Base-by-base conservation (phyloP, 1,140 invertebrate genomes). In the Zaprionus lachaisei region DNA sequence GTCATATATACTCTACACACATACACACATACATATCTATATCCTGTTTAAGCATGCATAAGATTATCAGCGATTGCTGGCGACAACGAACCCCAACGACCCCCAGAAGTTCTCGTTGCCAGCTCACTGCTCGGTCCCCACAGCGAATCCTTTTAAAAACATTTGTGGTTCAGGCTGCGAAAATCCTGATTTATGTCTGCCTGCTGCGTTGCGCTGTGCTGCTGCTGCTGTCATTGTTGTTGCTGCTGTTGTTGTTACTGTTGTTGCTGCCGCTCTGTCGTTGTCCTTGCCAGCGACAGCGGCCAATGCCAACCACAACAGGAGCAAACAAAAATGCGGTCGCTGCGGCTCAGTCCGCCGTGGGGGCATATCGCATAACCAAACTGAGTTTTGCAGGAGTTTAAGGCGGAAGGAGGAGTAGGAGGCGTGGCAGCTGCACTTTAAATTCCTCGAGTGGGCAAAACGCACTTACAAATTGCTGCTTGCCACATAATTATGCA, bases 101-200 rank as follows among this genome's bases (percentile, higher is more conserved):
- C 80, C 61, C 64, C 66, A 83, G 31, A 24, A 58, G 12, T 26
- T 24, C 2, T 51, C 47, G 14, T 7, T 44, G 24, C 0, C 24
- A 5, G 24, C 24, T 4, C 24, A 24, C 4, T 24, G 24, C 44
- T 61, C 49, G 49, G 58, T 51, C 62, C 80, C 54, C 72, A 74
- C 75, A 66, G 76, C 62, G 84, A 89, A 89, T 89, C 84, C 84
- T 89, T 89, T 89, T 84, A 89, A 89, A 89, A 90, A 90, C 84
- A 89, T 90, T 89, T 89, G 84, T 90, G 84, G 84, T 71, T 79
- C 73, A 68, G 78, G 84, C 84, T 84, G 81, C 71, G 84, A 87
- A 89, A 89, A 89, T 89, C 84, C 84, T 90, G 84, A 89, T 89
- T 89, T 89, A 89, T 89, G 84, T 89, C 77, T 84, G 85, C 85